Evolutionary conservation across 2,797 vertebrate species (phyloP).

Genomic region (Chaenodraco wilsoni): DNA sequence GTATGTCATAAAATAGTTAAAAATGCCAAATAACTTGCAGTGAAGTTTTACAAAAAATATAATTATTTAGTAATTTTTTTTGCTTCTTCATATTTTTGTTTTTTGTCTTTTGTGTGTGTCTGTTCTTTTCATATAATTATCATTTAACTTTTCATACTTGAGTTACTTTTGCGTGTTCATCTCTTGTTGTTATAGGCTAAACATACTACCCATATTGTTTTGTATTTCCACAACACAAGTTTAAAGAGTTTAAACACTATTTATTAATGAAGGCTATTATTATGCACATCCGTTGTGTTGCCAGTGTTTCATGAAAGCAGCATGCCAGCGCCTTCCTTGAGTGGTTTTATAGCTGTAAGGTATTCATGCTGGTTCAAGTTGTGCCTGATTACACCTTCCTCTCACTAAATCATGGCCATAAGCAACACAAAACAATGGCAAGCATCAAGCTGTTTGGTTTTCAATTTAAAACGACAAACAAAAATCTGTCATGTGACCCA

Average conservation of each 20-base stretch:
- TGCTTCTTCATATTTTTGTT: background rate
- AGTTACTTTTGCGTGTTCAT: background rate
- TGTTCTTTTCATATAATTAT: background rate
- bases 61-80: background rate
- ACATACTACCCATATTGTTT: background rate
- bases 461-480: slow-evolving; percentile 14
- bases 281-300: slow-evolving; percentile 20
- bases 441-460: background rate
- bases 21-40: too few species aligned
- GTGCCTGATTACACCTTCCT: slow-evolving; percentile 17
- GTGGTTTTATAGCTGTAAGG: slow-evolving; percentile 44
- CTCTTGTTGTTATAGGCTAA: background rate
- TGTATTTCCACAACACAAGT: slow-evolving; percentile 17
- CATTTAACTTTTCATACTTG: background rate
- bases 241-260: slow-evolving; percentile 14
- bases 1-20: background rate
- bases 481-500: slow-evolving; percentile 15
- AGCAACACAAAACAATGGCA: too few species aligned
- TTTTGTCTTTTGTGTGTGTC: background rate
- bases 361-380: slow-evolving; percentile 50
- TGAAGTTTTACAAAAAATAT: background rate
- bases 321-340: slow-evolving; percentile 6
- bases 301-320: slow-evolving; percentile 25
- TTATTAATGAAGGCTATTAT: slow-evolving; percentile 19
- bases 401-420: background rate